Percentiles rank a stretch among this genome's conserved stretches.
Evolutionary conservation across 2,113 vertebrate species (phyloP).

Genomic region (Melanerpes aurifrons): DNA sequence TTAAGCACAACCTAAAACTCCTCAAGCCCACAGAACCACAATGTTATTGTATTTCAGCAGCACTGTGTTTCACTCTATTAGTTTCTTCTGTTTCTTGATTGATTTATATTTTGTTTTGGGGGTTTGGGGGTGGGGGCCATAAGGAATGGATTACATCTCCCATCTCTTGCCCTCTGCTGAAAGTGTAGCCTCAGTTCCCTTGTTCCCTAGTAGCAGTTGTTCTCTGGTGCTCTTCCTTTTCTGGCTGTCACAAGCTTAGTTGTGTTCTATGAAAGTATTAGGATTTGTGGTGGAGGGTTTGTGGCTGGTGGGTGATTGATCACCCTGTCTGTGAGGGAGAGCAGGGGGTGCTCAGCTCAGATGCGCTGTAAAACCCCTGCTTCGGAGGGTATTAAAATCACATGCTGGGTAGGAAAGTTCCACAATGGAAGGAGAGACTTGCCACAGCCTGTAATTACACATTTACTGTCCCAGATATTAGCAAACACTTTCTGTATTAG

Average conservation of each 20-base stretch:
- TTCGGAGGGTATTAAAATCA: conserved; percentile 47
- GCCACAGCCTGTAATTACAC: conserved; percentile 37
- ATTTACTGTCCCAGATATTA: conserved; percentile 41
- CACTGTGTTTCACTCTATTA: conserved; percentile 50
- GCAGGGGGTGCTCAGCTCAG: not conserved
- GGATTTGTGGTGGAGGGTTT: not conserved
- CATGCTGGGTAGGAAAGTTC: conserved; percentile 25
- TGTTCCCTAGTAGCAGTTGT: conserved; percentile 25
- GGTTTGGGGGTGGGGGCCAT: not conserved
- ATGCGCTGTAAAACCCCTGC: conserved; percentile 34
- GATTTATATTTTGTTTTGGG: not conserved
- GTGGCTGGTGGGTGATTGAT: conserved; percentile 1
- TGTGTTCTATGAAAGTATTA: conserved; percentile 26
- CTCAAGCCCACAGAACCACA: conserved; percentile 64
- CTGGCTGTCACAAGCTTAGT: conserved; percentile 29
- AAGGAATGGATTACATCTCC: conserved; percentile 50
- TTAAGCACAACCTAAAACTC: conserved; percentile 12
- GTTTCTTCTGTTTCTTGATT: conserved; percentile 61
- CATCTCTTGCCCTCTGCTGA: not conserved
- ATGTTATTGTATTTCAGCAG: conserved; percentile 66
- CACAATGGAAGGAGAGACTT: conserved; percentile 27
- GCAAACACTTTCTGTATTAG: not conserved
- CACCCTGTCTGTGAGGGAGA: conserved; percentile 2
- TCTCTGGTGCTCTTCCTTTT: conserved; percentile 31
- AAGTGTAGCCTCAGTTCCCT: not conserved